A percentile compares a stretch with the other conserved stretches of the same genome.
Conservation (phyloP, 2,888 invertebrate species). For the Agrenia bidenticulata region DNA sequence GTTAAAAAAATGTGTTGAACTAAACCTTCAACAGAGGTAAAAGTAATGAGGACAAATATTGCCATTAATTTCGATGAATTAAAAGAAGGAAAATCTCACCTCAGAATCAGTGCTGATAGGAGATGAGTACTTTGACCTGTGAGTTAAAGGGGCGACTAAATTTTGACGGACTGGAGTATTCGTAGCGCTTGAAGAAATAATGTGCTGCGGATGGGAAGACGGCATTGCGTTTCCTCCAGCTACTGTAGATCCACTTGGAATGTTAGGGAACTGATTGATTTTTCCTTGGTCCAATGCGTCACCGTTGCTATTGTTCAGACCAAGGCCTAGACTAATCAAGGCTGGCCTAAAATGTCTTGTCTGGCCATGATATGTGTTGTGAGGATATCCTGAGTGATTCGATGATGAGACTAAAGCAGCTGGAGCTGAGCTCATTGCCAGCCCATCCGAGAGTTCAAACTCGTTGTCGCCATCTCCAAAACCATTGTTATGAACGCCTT, state of each 20-base stretch:
- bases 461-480: slow-evolving; percentile 44
- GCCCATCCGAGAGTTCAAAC: slow-evolving; percentile 47
- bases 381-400: slow-evolving; percentile 56
- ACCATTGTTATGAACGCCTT: slow-evolving; percentile 49
- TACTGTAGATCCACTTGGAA: slow-evolving; percentile 67
- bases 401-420: slow-evolving; percentile 46
- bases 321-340: slow-evolving; percentile 57
- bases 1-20: no score
- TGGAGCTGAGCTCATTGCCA: slow-evolving; percentile 35
- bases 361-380: slow-evolving; percentile 89
- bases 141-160: slow-evolving; percentile 34
- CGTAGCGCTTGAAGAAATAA: slow-evolving; percentile 59
- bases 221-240: slow-evolving; percentile 50
- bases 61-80: no score
- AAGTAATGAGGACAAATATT: no score
- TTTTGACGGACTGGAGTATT: slow-evolving; percentile 42
- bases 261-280: slow-evolving; percentile 29
- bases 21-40: no score
- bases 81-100: slow-evolving; percentile 53
- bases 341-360: slow-evolving; percentile 71
- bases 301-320: slow-evolving; percentile 58
- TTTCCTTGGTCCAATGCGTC: slow-evolving; percentile 38
- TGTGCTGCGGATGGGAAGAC: not conserved
- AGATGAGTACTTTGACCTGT: slow-evolving; percentile 59
- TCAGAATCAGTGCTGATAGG: slow-evolving; percentile 71